Evolutionary conservation across 2,797 vertebrate species (phyloP), one percentile per base, ranked within the genome.

Genomic region (Crotalus adamanteus): DNA sequence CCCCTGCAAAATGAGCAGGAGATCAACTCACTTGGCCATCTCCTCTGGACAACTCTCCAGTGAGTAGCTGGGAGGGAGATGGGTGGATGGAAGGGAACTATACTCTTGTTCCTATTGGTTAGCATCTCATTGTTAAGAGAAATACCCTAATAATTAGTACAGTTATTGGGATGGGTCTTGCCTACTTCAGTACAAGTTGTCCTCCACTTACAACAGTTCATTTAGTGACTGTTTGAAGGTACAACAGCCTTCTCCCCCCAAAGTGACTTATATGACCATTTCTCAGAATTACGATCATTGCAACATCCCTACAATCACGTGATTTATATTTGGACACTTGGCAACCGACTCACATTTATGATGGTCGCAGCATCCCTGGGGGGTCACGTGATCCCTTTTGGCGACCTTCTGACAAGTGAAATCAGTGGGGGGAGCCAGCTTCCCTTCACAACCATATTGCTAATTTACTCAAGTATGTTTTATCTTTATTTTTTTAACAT

Each of bases 61-160:
- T 37, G 20, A 16, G 2, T 31, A 26, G 42, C 8, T 14, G 47
- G 51, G 22, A 7, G 86, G 8, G 31, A 26, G 31, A 9, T 51
- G 6, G 3, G 4, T 51, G 4, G 56, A 28, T 3, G 26, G 12
- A 20, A 6, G 2, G 3, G 47, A 31, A 6, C 8, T 37, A 1
- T 61, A 25, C 16, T 42, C 14, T 53, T 55, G 12, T 9, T 55
- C 14, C 13, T 16, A 13, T 55, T 96, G 95, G 91, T 95, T 95
- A 95, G 61, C 95, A 96, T 97, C 63, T 83, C 6, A n/a, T 56
- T 4, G 9, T 37, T 73, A 55, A 37, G 96, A 97, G 97, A 97
- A 98, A 98, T 97, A 97, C 93, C 89, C 95, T 97, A 98, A 97
- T 97, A 97, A 98, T 98, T 98, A 98, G 97, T 94, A 92, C 97